Evolutionary conservation across 1,140 invertebrate species (phyloP).

Genomic region (Procambarus clarkii): DNA sequence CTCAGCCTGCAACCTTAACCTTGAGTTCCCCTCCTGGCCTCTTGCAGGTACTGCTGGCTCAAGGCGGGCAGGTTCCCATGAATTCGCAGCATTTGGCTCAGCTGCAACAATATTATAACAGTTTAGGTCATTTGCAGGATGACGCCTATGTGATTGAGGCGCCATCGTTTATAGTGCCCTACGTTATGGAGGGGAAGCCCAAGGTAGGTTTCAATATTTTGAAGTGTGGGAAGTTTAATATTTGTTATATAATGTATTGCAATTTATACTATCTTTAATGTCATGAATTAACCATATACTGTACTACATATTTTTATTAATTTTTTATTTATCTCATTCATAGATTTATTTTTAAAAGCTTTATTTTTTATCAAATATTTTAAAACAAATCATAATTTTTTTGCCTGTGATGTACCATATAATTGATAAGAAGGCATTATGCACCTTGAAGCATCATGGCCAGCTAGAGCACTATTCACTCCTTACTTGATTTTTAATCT

Average conservation of each 20-base stretch:
- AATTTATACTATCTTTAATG: neutral
- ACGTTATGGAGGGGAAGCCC: constrained; percentile 72
- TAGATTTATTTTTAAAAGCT: no score
- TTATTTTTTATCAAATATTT: no score
- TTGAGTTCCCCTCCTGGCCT: constrained; percentile 3
- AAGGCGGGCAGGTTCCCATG: constrained; percentile 66
- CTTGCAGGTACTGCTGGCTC: constrained; percentile 64
- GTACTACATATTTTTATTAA: no score
- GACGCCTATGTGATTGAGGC: constrained; percentile 72
- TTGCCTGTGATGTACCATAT: no score
- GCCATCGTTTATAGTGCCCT: constrained; percentile 71
- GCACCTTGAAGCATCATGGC: no score
- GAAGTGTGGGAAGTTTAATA: neutral
- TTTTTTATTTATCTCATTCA: no score
- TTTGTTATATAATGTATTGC: neutral
- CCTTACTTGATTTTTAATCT: no score
- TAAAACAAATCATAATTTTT: no score
- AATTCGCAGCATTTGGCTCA: constrained; percentile 69
- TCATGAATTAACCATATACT: neutral
- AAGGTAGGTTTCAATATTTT: constrained; percentile 37
- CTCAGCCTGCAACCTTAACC: neutral
- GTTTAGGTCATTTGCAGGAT: constrained; percentile 68
- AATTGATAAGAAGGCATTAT: no score
- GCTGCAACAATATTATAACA: constrained; percentile 72
- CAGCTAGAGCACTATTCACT: no score